phyloP scores from a whole-genome alignment of 2,888 invertebrate genomes.

The Deilephila porcellus region DNA sequence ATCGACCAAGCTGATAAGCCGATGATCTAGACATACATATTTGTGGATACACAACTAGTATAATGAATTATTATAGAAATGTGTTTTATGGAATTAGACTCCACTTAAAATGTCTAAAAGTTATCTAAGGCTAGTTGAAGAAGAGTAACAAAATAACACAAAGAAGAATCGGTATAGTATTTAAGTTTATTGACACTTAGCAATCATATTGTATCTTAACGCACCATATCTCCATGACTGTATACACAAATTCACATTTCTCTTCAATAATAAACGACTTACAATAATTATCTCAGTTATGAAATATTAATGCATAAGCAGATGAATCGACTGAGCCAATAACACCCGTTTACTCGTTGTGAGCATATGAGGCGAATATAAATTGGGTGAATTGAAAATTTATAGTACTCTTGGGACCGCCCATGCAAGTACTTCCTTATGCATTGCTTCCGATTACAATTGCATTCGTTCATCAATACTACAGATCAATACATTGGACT shows the following conservation, averaged over 20 bases:
- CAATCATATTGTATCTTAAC: no score
- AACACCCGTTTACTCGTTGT: slow-evolving; percentile 33
- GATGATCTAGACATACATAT: no score
- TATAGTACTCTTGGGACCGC: slow-evolving; percentile 46
- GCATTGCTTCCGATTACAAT: slow-evolving; percentile 54
- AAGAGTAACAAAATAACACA: no score
- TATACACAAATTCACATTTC: background rate
- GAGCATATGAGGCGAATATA: slow-evolving; percentile 50
- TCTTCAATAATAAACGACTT: background rate
- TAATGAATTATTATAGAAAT: no score
- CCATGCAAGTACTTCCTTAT: slow-evolving; percentile 50
- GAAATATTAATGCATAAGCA: background rate
- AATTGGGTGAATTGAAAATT: slow-evolving; percentile 56
- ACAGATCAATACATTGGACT: background rate
- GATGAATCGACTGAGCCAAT: background rate
- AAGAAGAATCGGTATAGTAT: no score
- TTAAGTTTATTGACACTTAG: no score
- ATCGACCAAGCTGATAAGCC: no score
- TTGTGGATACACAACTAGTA: no score
- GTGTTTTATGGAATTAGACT: no score
- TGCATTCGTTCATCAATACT: slow-evolving; percentile 35
- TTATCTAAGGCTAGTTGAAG: no score
- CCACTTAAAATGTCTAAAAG: no score
- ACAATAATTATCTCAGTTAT: background rate
- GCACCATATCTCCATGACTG: no score